phyloP scores from a whole-genome alignment of 1,140 invertebrate species.

The Gryon sp. region DNA sequence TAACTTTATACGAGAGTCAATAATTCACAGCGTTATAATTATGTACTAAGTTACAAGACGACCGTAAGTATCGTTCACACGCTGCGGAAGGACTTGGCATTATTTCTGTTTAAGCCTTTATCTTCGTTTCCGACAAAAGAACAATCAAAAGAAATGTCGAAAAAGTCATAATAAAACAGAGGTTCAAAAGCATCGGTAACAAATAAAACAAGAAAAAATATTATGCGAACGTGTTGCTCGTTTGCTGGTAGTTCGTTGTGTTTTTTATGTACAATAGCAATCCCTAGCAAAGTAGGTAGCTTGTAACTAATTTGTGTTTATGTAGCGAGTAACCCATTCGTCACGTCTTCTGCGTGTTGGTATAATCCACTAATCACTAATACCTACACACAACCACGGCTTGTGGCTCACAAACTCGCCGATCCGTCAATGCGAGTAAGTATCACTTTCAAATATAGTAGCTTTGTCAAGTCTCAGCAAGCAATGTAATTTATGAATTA shows the following conservation, averaged over 20 bases:
- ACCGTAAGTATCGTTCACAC: constrained; percentile 46
- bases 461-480: constrained; percentile 44
- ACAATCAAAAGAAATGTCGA: background rate
- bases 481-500: constrained; percentile 11
- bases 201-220: constrained; percentile 37
- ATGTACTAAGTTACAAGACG: constrained; percentile 31
- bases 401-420: constrained; percentile 73
- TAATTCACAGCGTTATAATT: constrained; percentile 33
- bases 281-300: constrained; percentile 72
- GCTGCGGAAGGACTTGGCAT: constrained; percentile 4
- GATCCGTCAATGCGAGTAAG: constrained; percentile 65
- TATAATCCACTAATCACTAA: constrained; percentile 79
- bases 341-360: constrained; percentile 75
- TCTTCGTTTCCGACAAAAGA: constrained; percentile 1
- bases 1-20: constrained; percentile 24
- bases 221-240: constrained; percentile 54
- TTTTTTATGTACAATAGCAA: constrained; percentile 64
- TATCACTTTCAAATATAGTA: constrained; percentile 57
- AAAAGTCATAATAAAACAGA: background rate
- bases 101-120: constrained; percentile 8
- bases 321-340: constrained; percentile 78
- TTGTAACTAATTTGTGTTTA: constrained; percentile 80
- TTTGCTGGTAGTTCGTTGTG: constrained; percentile 58
- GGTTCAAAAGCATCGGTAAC: too few species aligned
- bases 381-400: constrained; percentile 70